Evolutionary conservation across 2,888 invertebrate genomes (phyloP), one percentile per base, ranked within the genome.

Genomic region (Drepana falcataria): DNA sequence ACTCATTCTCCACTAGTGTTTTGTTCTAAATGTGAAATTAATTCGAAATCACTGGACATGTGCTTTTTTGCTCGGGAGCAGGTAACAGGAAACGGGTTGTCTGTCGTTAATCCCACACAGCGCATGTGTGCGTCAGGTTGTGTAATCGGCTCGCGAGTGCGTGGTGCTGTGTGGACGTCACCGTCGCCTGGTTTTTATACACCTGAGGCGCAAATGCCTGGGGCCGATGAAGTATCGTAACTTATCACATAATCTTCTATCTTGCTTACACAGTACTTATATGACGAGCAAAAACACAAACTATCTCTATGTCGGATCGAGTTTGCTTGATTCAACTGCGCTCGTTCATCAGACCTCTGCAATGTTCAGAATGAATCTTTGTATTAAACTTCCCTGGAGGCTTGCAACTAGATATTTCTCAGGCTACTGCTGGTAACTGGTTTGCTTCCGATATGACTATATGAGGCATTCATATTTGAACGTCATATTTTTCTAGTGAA

Each of bases 1-100:
- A 53, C 51, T 49, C 40, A 49, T 48, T 51, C 48, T 47, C 34
- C 51, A 49, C 4, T 6, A 48, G 55, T 61, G 65, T 74, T 77
- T 75, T 75, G 72, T 77, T 83, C 75, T 65, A 78, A 86, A 87
- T 84, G 81, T 83, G 73, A 81, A 81, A 85, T 89, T 86, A 87
- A 87, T 86, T 86, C 80, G 79, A 83, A 85, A 86, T 87, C 83
- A 86, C 84, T 72, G 69, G 71, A 75, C 71, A 79, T 77, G 69
- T 77, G 73, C 77, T 87, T 87, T 56, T 89, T 87, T 87, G 81
- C 85, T 81, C 73, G 73, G 66, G 77, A 81, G 79, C 88, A 88
- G 88, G 89, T 89, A 88, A 87, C 86, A 87, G 87, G 87, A 87
- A 89, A 89, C 88, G 85, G 85, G 89, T 88, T 87, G 86, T 79